Base-by-base conservation (phyloP, 1,140 invertebrate species). In the Papilio glaucus region DNA sequence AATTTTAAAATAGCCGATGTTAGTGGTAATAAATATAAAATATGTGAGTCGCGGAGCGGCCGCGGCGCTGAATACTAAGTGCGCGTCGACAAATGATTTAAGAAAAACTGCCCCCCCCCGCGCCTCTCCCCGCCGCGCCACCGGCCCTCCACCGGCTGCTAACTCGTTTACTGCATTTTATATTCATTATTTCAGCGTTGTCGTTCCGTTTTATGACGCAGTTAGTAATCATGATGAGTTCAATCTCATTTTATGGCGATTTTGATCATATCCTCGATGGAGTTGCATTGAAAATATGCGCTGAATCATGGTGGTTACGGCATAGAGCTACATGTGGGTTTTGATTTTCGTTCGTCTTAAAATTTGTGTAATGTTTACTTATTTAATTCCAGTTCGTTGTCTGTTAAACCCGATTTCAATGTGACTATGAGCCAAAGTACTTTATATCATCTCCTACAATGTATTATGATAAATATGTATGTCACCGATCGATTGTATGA, bases 1-100 rank as follows among this genome's bases (percentile, higher is more conserved):
- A 89, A 88, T 87, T 86, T 83, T 75, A 77, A 78, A 74, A 76
- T 76, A 74, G 78, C 71, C 77, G 69, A 65, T 74, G 78, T 85
- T 81, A 80, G 75, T 76, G 74, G 78, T 85, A 85, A 87, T 89
- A 91, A 89, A 89, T 86, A 85, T 88, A 89, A 89, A 88, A 87
- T 87, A 88, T 88, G 84, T 83, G 75, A 83, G 80, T 75, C 76
- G 74, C 73, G 67, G 77, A 21, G 67, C 29, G 63, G 62, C 67
- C 71, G 45, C 62, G 61, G 69, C 39, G 37, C 72, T 80, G 88
- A 82, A 89, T 89, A 88, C 85, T 78, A 85, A 89, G 79, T 81
- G 77, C 42, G 24, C 24, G 72, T 71, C 75, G 81, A 85, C 82
- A 85, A 90, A 89, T 87, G 78, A 87, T 85, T 85, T 88, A 79